phyloP scores from a whole-genome alignment of 2,113 vertebrate genomes.

The Proterorhinus semilunaris region DNA sequence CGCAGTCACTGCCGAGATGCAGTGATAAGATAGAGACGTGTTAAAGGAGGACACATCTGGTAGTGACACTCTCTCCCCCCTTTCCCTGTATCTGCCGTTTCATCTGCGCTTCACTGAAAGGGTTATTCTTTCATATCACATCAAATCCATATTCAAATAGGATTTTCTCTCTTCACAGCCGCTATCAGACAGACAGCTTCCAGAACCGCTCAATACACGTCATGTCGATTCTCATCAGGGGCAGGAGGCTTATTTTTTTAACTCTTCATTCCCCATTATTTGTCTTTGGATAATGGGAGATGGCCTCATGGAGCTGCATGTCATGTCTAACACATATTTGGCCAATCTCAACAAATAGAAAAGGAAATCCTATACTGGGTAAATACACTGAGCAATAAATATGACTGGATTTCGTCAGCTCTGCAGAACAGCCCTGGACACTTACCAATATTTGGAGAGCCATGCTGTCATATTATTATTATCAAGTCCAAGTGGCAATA shows the following conservation, averaged over 20 bases:
- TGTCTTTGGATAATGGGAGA: slow-evolving; percentile 23
- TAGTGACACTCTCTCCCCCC: slow-evolving; percentile 37
- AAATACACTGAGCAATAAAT: slow-evolving; percentile 24
- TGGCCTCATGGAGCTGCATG: slow-evolving; percentile 8
- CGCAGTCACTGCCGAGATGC: slow-evolving; percentile 18
- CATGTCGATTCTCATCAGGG: slow-evolving; percentile 6
- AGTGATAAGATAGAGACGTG: slow-evolving; percentile 31
- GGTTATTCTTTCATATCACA: slow-evolving; percentile 46
- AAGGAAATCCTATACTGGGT: neutral
- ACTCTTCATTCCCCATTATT: slow-evolving; percentile 19
- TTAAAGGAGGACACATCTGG: slow-evolving; percentile 47
- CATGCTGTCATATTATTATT: neutral
- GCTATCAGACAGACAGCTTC: slow-evolving; percentile 41
- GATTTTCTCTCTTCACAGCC: slow-evolving; percentile 10
- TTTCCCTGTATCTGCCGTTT: slow-evolving; percentile 37
- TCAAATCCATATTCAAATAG: slow-evolving; percentile 38
- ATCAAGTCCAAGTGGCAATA: too few relatives aligned
- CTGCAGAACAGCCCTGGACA: slow-evolving; percentile 13
- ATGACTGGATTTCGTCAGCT: slow-evolving; percentile 28
- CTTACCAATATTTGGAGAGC: neutral
- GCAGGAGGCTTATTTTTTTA: slow-evolving; percentile 29
- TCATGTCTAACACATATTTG: slow-evolving; percentile 20
- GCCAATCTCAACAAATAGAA: slow-evolving; percentile 14
- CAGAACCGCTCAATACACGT: neutral
- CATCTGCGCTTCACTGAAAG: slow-evolving; percentile 29